These are phyloP conservation scores for Aldrovandia affinis DNA, from an alignment of 2,797 vertebrate species.

Conservation along the genomic window DNA sequence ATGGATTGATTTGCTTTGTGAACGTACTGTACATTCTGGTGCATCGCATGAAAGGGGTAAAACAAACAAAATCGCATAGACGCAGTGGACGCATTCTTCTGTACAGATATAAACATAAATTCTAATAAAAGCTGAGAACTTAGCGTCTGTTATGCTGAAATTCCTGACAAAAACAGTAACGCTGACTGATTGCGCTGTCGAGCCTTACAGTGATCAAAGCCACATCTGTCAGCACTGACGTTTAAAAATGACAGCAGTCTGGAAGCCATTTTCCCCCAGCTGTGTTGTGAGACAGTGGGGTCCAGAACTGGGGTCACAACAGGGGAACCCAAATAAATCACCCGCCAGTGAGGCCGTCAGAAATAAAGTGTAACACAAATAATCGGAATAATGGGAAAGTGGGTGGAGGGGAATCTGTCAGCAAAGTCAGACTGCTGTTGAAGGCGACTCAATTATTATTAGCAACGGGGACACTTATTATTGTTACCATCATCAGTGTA, in stretches of 20 bases:
- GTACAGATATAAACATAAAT: slow-evolving; percentile 7
- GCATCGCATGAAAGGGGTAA: neutral
- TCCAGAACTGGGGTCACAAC: slow-evolving; percentile 9
- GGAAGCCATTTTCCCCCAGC: slow-evolving; percentile 20
- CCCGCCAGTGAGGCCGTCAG: slow-evolving; percentile 19
- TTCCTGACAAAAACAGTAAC: slow-evolving; percentile 21
- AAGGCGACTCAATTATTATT: neutral
- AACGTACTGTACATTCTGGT: neutral
- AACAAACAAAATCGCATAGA: neutral
- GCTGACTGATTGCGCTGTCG: slow-evolving; percentile 17
- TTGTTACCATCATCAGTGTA: neutral
- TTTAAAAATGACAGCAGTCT: slow-evolving; percentile 12
- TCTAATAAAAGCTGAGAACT: slow-evolving; percentile 9
- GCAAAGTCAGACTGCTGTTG: neutral
- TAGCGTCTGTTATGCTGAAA: slow-evolving; percentile 7
- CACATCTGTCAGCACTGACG: slow-evolving; percentile 3
- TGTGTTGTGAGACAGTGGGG: slow-evolving; percentile 18
- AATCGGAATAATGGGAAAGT: slow-evolving; percentile 13
- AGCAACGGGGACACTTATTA: neutral
- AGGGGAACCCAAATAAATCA: slow-evolving; percentile 18
- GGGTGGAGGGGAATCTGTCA: slow-evolving; percentile 14
- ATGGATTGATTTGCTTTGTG: slow-evolving; percentile 7
- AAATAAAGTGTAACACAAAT: slow-evolving; percentile 23
- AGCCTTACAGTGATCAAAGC: slow-evolving; percentile 15
- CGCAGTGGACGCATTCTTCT: neutral